These are phyloP conservation scores for Denticeps clupeoides DNA, from an alignment of 2,797 vertebrate genomes.

Conservation along the genomic window DNA sequence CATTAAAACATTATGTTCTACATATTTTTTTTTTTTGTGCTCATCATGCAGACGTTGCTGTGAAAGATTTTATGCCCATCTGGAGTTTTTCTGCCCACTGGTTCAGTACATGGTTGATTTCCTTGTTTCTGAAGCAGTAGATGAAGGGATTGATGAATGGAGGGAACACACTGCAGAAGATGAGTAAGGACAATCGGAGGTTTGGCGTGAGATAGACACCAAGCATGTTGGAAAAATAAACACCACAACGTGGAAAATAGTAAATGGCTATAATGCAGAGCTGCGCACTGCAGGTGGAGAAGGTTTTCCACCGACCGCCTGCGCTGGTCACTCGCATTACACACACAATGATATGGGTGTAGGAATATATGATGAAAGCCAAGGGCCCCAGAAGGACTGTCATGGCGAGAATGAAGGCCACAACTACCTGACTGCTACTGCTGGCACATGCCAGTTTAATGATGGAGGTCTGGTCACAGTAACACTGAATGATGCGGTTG, in stretches of 20 bases:
- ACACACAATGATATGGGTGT: slow-evolving; percentile 36
- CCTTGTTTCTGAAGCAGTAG: slow-evolving; percentile 22
- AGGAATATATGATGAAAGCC: slow-evolving; percentile 44
- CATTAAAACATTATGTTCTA: too few species aligned
- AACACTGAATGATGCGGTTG: slow-evolving; percentile 46
- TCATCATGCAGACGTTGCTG: too few species aligned
- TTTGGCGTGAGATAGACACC: neutral
- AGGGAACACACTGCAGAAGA: slow-evolving; percentile 36
- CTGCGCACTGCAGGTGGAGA: slow-evolving; percentile 47
- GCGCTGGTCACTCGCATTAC: slow-evolving; percentile 38
- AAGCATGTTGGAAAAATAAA: slow-evolving; percentile 1
- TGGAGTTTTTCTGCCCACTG: too few species aligned
- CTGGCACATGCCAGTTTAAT: slow-evolving; percentile 46
- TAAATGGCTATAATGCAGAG: slow-evolving; percentile 44
- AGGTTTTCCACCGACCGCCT: slow-evolving; percentile 38
- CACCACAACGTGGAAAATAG: slow-evolving; percentile 25
- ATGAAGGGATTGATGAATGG: slow-evolving; percentile 23
- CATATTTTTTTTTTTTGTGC: too few species aligned
- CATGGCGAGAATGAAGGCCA: slow-evolving; percentile 37
- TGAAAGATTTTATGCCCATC: too few species aligned
- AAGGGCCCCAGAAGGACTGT: slow-evolving; percentile 40
- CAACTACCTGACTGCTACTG: slow-evolving; percentile 18
- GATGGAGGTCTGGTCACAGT: slow-evolving; percentile 45
- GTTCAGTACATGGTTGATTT: too few species aligned
- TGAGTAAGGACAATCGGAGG: slow-evolving; percentile 20